phyloP scores from a whole-genome alignment of 2,888 invertebrate genomes.

The Steinernema carpocapsae region DNA sequence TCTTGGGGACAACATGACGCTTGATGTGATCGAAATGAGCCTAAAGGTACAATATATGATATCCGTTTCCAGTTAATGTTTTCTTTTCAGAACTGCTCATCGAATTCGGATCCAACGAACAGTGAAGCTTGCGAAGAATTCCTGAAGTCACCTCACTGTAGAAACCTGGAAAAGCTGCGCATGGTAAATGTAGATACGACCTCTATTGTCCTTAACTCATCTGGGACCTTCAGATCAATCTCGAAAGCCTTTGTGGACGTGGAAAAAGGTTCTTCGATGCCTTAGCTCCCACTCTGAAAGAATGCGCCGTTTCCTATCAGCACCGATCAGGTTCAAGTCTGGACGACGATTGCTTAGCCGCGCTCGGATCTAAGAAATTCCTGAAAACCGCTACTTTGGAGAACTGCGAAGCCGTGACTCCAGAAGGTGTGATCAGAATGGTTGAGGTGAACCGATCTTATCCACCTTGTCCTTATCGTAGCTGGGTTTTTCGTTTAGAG shows the following conservation, averaged over 20 bases:
- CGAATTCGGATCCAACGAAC: not conserved
- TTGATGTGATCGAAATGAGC: not conserved
- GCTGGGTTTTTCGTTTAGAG: not conserved
- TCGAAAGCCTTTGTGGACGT: no score
- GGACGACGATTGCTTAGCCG: not conserved
- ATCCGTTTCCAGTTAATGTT: not conserved
- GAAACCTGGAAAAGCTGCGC: not conserved
- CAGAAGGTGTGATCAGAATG: not conserved
- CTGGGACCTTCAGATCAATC: no score
- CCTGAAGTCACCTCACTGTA: not conserved
- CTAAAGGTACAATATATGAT: not conserved
- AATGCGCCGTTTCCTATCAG: no score
- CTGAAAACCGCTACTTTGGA: not conserved
- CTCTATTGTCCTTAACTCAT: not conserved
- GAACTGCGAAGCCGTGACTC: not conserved
- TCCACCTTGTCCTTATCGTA: no score
- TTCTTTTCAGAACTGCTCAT: constrained; percentile 1
- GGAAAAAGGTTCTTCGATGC: no score
- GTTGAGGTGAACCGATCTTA: not conserved
- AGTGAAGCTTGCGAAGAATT: not conserved
- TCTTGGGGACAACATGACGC: not conserved
- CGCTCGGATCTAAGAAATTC: not conserved
- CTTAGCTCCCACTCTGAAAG: no score
- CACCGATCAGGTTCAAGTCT: no score
- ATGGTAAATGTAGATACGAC: not conserved